Evolutionary conservation across 2,888 invertebrate species (phyloP), one percentile per base, ranked within the genome.

Genomic region (Dicranocentrus wangi): DNA sequence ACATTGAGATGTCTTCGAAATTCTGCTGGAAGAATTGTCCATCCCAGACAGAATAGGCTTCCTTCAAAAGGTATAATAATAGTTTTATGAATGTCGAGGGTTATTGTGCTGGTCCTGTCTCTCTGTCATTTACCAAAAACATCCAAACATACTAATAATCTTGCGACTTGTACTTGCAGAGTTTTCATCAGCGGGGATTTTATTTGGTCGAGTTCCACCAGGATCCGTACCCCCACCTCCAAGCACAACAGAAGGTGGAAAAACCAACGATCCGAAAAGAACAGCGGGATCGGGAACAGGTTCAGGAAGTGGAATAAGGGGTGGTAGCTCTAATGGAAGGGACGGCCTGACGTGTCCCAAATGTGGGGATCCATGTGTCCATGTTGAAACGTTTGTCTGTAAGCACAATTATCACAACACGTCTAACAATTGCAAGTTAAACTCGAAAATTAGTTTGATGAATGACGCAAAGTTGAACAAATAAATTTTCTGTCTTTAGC

Each of bases 301-400:
- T 10, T 65, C 73, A 25, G 76, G 83, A 21, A 39, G 63, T 47
- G 86, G 87, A 25, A 66, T 71, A 17, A 73, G 83, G 32, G 80
- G 83, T 19, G 86, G 86, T 10, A 84, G 86, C 5, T 84, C 86
- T 58, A 88, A 89, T 28, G 88, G 91, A 80, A 91, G 92, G 85
- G 90, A 91, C 83, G 91, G 91, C 68, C 91, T 96, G 23, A 93
- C 93, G n/a, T 98, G 98, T 88, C 98, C 98, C 1, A 97, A 97
- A 89, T 98, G 98, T 89, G 97, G 97, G 1, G 96, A 96, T 89
- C 95, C 97, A n/a, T 98, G 97, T 90, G 96, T 96, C 1, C 96
- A 97, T 89, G 97, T 98, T 80, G 97, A 97, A 90, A 97, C 97
- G 1, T 97, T 98, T 90, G 97, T 98, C 87, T 96, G 96, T 92